phyloP scores from a whole-genome alignment of 2,888 invertebrate species.

The Hydrotaea diabolus region DNA sequence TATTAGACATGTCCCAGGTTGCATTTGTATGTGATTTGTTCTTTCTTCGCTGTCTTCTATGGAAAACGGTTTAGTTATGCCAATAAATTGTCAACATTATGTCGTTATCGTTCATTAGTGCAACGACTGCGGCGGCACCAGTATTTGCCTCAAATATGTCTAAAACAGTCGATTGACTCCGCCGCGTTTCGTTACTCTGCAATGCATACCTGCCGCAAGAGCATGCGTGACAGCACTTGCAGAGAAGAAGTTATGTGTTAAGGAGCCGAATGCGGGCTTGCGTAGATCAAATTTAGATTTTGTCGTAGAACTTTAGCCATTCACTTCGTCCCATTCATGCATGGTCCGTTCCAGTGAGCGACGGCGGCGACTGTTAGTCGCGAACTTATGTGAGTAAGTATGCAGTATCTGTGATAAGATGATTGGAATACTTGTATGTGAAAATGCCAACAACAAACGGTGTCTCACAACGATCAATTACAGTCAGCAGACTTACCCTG shows the following conservation, averaged over 20 bases:
- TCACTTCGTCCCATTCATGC: too few relatives aligned
- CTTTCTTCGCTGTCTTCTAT: neutral
- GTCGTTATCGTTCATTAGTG: neutral
- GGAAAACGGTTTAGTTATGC: slow-evolving; percentile 7
- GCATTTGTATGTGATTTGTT: neutral
- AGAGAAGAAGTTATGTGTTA: neutral
- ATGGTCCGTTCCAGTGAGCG: too few relatives aligned
- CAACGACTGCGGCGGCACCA: neutral
- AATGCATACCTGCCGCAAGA: neutral
- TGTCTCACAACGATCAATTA: too few relatives aligned
- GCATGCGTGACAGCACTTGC: slow-evolving; percentile 3
- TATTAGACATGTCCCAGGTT: neutral
- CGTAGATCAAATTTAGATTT: neutral
- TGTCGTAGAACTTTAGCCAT: neutral
- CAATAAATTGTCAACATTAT: slow-evolving; percentile 7
- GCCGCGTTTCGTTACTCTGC: neutral
- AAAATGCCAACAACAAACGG: neutral
- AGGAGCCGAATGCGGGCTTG: neutral
- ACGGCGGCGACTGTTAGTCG: neutral
- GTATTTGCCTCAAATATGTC: neutral
- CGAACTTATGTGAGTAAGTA: too few relatives aligned
- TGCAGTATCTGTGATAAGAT: neutral
- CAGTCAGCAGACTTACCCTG: too few relatives aligned
- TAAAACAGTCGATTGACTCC: neutral
- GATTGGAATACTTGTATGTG: neutral